These are phyloP conservation scores for Mobula hypostoma DNA, from an alignment of 2,113 vertebrate species.

Conservation along the genomic window DNA sequence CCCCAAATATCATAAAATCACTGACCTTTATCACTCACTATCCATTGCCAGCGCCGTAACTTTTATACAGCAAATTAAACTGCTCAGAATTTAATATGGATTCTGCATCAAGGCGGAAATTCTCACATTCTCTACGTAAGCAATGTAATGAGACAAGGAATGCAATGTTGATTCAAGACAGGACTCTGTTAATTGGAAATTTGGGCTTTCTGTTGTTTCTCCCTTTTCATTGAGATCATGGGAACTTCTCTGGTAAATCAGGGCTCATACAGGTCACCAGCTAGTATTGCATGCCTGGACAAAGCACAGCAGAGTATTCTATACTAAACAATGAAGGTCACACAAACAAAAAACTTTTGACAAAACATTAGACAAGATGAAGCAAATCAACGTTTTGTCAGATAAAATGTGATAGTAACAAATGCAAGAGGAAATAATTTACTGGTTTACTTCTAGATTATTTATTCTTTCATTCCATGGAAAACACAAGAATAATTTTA, in stretches of 20 bases:
- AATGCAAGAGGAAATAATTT: neutral
- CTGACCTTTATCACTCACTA: neutral
- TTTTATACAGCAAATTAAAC: neutral
- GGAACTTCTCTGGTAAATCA: neutral
- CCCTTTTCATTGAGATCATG: neutral
- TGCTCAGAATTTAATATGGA: neutral
- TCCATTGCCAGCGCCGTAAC: neutral
- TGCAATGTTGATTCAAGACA: neutral
- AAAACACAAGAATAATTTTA: neutral
- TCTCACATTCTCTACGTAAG: neutral
- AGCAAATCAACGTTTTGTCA: neutral
- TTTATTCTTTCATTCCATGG: neutral
- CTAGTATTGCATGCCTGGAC: neutral
- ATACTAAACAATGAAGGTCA: neutral
- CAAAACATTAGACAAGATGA: neutral
- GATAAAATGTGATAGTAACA: neutral
- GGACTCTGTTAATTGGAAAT: neutral
- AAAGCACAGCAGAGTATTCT: neutral
- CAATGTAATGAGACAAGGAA: neutral
- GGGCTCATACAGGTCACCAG: neutral
- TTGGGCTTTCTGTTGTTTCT: neutral
- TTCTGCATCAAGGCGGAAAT: neutral
- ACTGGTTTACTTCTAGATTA: neutral
- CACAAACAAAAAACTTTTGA: neutral
- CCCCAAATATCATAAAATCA: neutral